Evolutionary conservation across 2,797 vertebrate genomes (phyloP).

Genomic region (Adrianichthys oophorus): DNA sequence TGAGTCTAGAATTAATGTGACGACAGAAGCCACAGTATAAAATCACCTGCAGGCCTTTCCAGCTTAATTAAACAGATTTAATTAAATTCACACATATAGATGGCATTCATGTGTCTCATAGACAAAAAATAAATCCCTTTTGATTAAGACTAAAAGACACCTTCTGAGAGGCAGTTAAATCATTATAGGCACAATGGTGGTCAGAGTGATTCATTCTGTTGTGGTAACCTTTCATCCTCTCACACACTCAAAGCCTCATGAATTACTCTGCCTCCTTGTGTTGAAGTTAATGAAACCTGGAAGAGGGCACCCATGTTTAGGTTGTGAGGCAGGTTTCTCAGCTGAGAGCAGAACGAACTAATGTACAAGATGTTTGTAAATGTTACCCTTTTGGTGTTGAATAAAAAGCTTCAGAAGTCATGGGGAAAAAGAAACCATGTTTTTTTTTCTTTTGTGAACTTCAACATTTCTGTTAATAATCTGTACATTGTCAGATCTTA

Average conservation of each 20-base stretch:
- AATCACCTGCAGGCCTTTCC: slow-evolving; percentile 54
- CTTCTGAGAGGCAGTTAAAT: slow-evolving; percentile 36
- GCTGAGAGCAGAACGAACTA: not conserved
- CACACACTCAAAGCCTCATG: slow-evolving; percentile 44
- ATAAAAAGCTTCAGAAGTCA: not conserved
- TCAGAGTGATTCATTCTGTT: slow-evolving; percentile 51
- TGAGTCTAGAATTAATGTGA: slow-evolving; percentile 37
- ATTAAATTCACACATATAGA: slow-evolving; percentile 53
- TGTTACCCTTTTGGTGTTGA: not conserved
- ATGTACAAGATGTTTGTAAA: not conserved
- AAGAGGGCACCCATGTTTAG: slow-evolving; percentile 21
- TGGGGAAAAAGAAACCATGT: no score
- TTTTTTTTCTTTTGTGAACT: no score
- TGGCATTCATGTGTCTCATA: slow-evolving; percentile 20
- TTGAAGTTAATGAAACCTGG: slow-evolving; percentile 42
- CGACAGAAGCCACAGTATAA: slow-evolving; percentile 41
- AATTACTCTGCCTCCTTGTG: slow-evolving; percentile 51
- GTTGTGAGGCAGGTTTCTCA: slow-evolving; percentile 3
- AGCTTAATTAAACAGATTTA: slow-evolving; percentile 57
- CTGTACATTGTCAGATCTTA: not conserved
- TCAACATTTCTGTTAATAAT: not conserved
- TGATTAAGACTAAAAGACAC: slow-evolving; percentile 50
- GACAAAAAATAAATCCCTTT: slow-evolving; percentile 38
- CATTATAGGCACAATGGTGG: slow-evolving; percentile 13
- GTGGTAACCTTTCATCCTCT: slow-evolving; percentile 56